Conservation (phyloP, 2,113 vertebrate genomes). For the Pterophyllum scalare region DNA sequence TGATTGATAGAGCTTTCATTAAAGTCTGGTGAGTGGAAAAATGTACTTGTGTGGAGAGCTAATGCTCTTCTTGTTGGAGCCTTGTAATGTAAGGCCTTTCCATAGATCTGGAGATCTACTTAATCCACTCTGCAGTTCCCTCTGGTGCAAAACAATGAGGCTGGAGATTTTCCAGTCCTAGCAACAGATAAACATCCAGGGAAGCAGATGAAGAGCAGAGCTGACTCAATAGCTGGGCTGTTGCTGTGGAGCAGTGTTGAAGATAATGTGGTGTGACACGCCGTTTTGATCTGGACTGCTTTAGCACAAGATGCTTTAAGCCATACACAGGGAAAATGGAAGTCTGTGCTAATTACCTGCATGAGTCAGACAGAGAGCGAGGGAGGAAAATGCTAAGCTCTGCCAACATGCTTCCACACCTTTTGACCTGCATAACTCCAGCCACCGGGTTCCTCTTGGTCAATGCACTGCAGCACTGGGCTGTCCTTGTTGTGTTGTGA, state of each 20-base stretch:
- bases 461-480: conserved; percentile 4
- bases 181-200: conserved; percentile 73
- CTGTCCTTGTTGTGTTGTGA: conserved; percentile 45
- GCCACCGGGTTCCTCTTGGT: conserved; percentile 10
- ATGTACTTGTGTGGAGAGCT: conserved; percentile 15
- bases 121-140: conserved; percentile 58
- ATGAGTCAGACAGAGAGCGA: conserved; percentile 34
- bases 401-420: conserved; percentile 58
- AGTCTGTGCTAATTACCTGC: conserved; percentile 70
- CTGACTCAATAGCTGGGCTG: conserved; percentile 48
- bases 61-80: conserved; percentile 50
- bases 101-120: conserved; percentile 66
- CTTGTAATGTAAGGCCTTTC: conserved; percentile 55
- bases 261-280: conserved; percentile 68
- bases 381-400: conserved; percentile 24
- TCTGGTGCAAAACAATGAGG: conserved; percentile 53
- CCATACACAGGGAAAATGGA: conserved; percentile 68
- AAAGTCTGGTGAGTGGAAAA: conserved; percentile 23
- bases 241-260: conserved; percentile 56
- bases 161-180: conserved; percentile 59
- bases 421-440: conserved; percentile 51
- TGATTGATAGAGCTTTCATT: conserved; percentile 39
- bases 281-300: conserved; percentile 72
- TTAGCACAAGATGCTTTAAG: conserved; percentile 66
- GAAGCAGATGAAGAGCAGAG: conserved; percentile 54